phyloP scores from a whole-genome alignment of 2,797 vertebrate species.

The Tympanoctomys barrerae region DNA sequence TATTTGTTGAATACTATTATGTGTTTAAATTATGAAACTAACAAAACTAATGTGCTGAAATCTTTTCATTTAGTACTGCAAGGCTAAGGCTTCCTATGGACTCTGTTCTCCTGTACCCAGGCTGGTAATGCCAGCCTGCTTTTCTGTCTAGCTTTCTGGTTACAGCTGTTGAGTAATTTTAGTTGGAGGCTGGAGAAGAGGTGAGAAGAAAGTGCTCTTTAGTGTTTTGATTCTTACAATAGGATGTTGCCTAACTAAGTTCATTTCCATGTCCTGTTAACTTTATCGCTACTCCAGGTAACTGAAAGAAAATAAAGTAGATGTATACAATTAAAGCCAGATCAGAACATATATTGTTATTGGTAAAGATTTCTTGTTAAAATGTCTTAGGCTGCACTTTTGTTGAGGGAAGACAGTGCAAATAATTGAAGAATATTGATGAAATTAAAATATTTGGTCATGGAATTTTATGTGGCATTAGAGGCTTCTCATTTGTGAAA shows the following conservation, averaged over 20 bases:
- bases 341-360: too few species aligned
- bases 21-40: conserved; percentile 26
- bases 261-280: conserved; percentile 68
- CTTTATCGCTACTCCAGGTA: conserved; percentile 80
- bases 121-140: background rate
- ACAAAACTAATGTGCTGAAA: conserved; percentile 61
- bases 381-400: too few species aligned
- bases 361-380: too few species aligned
- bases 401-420: too few species aligned
- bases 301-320: conserved; percentile 79
- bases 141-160: conserved; percentile 61
- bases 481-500: too few species aligned
- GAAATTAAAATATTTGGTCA: too few species aligned
- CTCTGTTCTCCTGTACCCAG: conserved; percentile 32
- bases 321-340: too few species aligned
- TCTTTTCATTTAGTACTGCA: conserved; percentile 57
- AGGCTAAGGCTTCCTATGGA: conserved; percentile 51
- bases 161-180: conserved; percentile 67
- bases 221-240: conserved; percentile 72
- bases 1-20: background rate
- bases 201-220: conserved; percentile 69
- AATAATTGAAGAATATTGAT: too few species aligned
- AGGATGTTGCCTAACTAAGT: conserved; percentile 71
- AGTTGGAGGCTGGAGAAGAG: background rate
- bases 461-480: too few species aligned